phyloP scores from a whole-genome alignment of 1,140 invertebrate species.

The Mactra quadrangularis region DNA sequence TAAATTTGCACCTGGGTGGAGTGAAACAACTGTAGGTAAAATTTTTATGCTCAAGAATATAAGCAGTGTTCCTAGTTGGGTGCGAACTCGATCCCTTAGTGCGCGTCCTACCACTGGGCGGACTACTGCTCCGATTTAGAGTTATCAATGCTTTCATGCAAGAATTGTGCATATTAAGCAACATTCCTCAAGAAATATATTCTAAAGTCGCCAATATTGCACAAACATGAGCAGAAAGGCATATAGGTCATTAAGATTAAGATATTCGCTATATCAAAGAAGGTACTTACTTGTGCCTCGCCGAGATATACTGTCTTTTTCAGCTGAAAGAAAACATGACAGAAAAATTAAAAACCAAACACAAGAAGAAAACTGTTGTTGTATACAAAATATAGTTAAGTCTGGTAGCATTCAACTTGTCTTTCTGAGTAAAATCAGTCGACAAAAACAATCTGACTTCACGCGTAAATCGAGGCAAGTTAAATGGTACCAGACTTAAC shows the following conservation, averaged over 20 bases:
- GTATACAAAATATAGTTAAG: not conserved
- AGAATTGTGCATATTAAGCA: not conserved
- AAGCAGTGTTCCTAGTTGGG: too few species aligned
- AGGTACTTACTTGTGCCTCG: conserved; percentile 29
- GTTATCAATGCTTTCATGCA: not conserved
- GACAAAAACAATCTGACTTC: not conserved
- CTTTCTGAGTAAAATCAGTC: not conserved
- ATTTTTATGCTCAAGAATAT: too few species aligned
- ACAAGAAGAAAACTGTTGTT: not conserved
- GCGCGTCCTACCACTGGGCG: not conserved
- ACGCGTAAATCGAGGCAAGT: too few species aligned
- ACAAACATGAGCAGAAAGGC: not conserved
- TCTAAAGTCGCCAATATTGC: not conserved
- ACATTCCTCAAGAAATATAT: not conserved
- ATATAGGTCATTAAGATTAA: not conserved
- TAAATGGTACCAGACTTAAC: not conserved
- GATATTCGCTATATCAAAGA: not conserved
- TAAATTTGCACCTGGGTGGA: too few species aligned
- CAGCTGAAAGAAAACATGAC: conserved; percentile 13
- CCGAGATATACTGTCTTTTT: conserved; percentile 22
- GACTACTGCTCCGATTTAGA: not conserved
- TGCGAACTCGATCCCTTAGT: too few species aligned
- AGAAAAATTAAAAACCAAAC: not conserved
- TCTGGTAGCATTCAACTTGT: not conserved
- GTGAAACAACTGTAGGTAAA: too few species aligned